Evolutionary conservation across 2,888 invertebrate genomes (phyloP), one percentile per base, ranked within the genome.

Genomic region (Drosophila borborema): DNA sequence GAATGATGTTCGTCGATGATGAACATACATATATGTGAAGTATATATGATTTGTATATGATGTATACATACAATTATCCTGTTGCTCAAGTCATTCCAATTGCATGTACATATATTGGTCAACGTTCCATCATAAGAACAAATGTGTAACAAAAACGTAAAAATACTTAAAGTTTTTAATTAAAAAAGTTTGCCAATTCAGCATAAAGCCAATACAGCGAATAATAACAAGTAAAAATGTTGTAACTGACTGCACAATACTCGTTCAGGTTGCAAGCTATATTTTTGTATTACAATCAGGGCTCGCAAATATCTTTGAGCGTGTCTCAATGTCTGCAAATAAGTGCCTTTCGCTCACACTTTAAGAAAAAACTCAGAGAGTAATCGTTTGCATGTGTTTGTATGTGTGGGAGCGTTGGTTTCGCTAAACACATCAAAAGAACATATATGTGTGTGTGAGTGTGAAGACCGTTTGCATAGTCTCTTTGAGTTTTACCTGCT

Each of bases 171-270:
- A 18, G 8, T 20, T 23, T 34, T 8, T 20, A 34, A 31, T 56
- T 43, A 23, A 40, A 36, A 36, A 34, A 49, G n/a, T 55, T 9
- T 38, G 31, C 8, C 23, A 18, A 31, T 53, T 48, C 20, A 10
- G 45, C 38, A 59, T 51, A 46, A 63, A 40, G 59, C 60, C 60
- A 66, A 51, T 46, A 41, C 18, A 14, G 62, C n/a, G 38, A 23
- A 23, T 23, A 23, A 23, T 23, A 43, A 34, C n/a, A 31, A 31
- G 49, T 18, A n/a, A n/a, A 49, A 49, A 2, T 6, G 12, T 7
- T 34, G 3, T 12, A 3, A 18, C 49, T 51, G 49, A 51, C 49
- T 18, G 49, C 48, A 16, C 1, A 16, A 48, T 48, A 8, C 48
- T 28, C 9, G 48, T 28, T 28, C 6, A 28, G 3, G 28, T 6